Base-by-base conservation (phyloP, 2,113 vertebrate genomes). In the Puffinus mauretanicus region DNA sequence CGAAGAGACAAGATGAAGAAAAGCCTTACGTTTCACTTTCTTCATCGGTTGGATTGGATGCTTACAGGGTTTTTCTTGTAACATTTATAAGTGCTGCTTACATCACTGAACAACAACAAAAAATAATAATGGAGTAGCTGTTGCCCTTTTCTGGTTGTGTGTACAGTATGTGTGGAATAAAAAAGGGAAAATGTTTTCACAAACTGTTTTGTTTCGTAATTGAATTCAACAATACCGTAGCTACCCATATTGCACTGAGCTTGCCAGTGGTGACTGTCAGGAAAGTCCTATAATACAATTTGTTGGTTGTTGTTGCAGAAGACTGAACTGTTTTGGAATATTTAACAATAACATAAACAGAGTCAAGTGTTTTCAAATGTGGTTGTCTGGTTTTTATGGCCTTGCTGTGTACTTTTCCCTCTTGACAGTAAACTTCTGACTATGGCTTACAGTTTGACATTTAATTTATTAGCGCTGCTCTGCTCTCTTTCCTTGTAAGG, bases 51-150 rank as follows among this genome's bases (percentile, higher is more conserved):
- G 98, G 99, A 98, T 98, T 98, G 98, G 98, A 99, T 96, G 98
- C 99, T 99, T 99, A 99, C 99, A 99, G 99, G 99, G 99, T 99
- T 99, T 98, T 99, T 99, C 99, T 99, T 99, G 98, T 99, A 99
- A 99, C 98, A 98, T 99, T 99, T 99, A 98, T 98, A 99, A 99
- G 99, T 99, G 99, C 99, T 99, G 99, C 99, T 99, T 99, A 99
- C 99, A 99, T 99, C 99, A 99, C 98, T 98, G 98, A 99, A 98
- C 98, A 98, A 98, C 98, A 97, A 98, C 97, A 97, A 96, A 69
- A 96, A 97, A 98, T 98, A 99, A 99, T 99, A 98, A 98, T 98
- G 98, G 99, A 99, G 98, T 99, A 99, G 98, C 98, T 98, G 98
- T 98, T 96, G 98, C 98, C 99, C 98, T 98, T 98, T 98, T 98